phyloP scores from a whole-genome alignment of 92 coral and sea anemone species.

The Montipora capitata region DNA sequence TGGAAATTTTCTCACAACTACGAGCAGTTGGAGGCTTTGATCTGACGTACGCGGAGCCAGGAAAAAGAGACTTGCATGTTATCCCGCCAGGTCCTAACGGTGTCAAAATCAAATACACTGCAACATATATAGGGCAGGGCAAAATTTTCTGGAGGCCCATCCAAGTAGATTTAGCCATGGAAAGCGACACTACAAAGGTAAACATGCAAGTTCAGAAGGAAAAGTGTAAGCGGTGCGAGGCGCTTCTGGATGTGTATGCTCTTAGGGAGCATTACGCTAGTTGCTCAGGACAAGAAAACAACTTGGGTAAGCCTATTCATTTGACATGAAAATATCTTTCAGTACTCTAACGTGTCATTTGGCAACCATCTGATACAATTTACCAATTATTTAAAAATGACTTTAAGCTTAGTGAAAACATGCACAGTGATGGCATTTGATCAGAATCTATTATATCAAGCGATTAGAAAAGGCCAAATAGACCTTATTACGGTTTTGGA shows the following conservation, averaged over 20 bases:
- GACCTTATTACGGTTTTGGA: too few relatives aligned
- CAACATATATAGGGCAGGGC: slow-evolving; percentile 73
- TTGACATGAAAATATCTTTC: slow-evolving; percentile 1
- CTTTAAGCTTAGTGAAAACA: background rate
- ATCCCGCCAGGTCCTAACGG: slow-evolving; percentile 78
- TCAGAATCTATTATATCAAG: background rate
- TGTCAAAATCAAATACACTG: slow-evolving; percentile 67
- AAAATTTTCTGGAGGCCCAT: slow-evolving; percentile 67
- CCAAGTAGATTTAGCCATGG: slow-evolving; percentile 56
- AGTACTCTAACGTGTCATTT: background rate
- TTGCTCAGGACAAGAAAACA: background rate
- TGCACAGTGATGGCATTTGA: slow-evolving; percentile 1
- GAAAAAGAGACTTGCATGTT: slow-evolving; percentile 59
- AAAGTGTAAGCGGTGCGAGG: slow-evolving; percentile 41
- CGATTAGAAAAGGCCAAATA: too few relatives aligned
- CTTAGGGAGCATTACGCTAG: slow-evolving; percentile 23
- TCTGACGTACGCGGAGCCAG: slow-evolving; percentile 70
- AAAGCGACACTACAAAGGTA: slow-evolving; percentile 2
- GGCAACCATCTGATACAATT: slow-evolving; percentile 6
- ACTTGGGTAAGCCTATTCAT: slow-evolving; percentile 3
- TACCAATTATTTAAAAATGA: background rate
- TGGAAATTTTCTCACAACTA: slow-evolving; percentile 60
- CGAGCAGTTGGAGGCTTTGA: slow-evolving; percentile 73
- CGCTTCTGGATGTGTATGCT: slow-evolving; percentile 37
- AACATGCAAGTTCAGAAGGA: slow-evolving; percentile 42